A percentile compares a stretch with the other conserved stretches of the same genome.
phyloP scores from a whole-genome alignment of 1,140 invertebrate species.

The Drosophila varians region DNA sequence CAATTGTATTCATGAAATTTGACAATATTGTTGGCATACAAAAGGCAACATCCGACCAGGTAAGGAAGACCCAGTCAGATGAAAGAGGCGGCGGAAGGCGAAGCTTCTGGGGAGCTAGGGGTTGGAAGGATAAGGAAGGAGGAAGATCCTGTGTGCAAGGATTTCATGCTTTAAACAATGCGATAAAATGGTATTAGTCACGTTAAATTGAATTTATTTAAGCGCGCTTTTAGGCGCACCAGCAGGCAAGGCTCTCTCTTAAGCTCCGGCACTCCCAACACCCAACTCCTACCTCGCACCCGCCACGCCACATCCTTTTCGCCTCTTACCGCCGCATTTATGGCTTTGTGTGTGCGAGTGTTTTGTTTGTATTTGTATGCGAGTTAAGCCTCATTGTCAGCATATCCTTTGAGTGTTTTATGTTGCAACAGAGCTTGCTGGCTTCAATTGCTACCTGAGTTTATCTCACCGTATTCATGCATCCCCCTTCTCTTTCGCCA shows the following conservation, averaged over 20 bases:
- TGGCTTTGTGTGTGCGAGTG: conserved; percentile 8
- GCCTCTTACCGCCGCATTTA: conserved; percentile 6
- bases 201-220: conserved; percentile 83
- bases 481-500: not conserved
- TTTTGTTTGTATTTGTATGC: conserved; percentile 33
- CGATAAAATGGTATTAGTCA: conserved; percentile 82
- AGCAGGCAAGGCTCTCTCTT: conserved; percentile 20
- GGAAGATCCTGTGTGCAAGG: conserved; percentile 50
- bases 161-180: conserved; percentile 81
- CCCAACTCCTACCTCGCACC: not conserved
- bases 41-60: conserved; percentile 51
- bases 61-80: conserved; percentile 19
- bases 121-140: not conserved
- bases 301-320: conserved; percentile 2
- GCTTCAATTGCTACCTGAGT: conserved; percentile 72
- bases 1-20: conserved; percentile 63
- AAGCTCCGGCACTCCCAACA: not conserved
- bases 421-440: conserved; percentile 58
- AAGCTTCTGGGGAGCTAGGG: not conserved
- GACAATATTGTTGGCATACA: conserved; percentile 72
- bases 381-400: conserved; percentile 78
- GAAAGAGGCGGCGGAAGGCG: conserved; percentile 7
- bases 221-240: conserved; percentile 76
- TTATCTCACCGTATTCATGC: conserved; percentile 13
- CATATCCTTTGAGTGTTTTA: conserved; percentile 82